Conservation (phyloP, 1,140 invertebrate species). For the Cotesia vestalis region DNA sequence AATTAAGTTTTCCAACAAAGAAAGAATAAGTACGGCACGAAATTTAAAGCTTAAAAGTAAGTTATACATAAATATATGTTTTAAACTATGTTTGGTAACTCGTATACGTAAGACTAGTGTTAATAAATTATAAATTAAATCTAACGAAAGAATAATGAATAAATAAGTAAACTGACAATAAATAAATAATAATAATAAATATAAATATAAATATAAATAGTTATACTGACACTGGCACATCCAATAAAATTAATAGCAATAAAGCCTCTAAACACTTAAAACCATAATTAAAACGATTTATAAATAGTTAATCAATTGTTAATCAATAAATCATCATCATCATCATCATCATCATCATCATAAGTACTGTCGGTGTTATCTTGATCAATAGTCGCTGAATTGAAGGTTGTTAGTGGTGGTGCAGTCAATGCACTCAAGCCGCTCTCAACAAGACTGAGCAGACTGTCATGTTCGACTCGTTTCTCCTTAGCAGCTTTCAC, state of each 20-base stretch:
- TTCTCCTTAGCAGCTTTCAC: conserved; percentile 36
- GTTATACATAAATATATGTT: background rate
- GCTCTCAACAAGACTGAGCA: conserved; percentile 51
- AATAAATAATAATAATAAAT: conserved; percentile 18
- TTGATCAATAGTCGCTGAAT: background rate
- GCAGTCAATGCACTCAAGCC: conserved; percentile 48
- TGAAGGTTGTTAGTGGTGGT: conserved; percentile 1
- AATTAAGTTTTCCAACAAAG: background rate
- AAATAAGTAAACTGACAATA: background rate
- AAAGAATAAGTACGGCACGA: conserved; percentile 6
- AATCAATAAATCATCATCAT: background rate
- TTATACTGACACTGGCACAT: conserved; percentile 30
- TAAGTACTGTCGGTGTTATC: background rate
- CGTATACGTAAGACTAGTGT: conserved; percentile 20
- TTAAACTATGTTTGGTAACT: conserved; percentile 19
- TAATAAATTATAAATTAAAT: conserved; percentile 11
- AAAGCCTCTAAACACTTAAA: no score
- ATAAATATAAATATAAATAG: conserved; percentile 1
- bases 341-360: background rate
- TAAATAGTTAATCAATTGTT: no score
- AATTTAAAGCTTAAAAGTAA: background rate
- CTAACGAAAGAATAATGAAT: background rate
- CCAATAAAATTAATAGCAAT: conserved; percentile 16
- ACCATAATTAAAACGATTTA: no score
- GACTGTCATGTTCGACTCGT: conserved; percentile 36